A percentile compares a stretch with the other conserved stretches of the same genome.
Conservation (phyloP, 92 coral and sea anemone genomes). For the Nematostella vectensis region DNA sequence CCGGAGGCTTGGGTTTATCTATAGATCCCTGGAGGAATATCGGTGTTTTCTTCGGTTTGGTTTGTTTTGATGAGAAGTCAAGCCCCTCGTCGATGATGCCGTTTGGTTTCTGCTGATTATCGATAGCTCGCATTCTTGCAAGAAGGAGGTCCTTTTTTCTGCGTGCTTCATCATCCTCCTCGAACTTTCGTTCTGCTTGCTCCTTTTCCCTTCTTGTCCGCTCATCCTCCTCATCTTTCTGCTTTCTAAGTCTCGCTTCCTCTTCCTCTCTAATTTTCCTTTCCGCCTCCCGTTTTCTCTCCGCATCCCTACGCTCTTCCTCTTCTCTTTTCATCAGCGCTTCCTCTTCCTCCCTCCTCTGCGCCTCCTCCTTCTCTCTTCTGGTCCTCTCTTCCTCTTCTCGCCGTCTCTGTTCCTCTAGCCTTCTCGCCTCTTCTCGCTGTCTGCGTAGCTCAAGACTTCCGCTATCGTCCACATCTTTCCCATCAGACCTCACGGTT, state of each 20-base stretch:
- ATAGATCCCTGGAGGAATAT: slow-evolving; percentile 55
- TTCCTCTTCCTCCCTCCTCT: slow-evolving; percentile 30
- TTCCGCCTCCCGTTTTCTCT: slow-evolving; percentile 41
- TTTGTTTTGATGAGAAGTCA: slow-evolving; percentile 12
- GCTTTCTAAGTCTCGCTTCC: slow-evolving; percentile 19
- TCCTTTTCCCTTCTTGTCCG: slow-evolving; percentile 29
- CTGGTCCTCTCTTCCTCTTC: slow-evolving; percentile 30
- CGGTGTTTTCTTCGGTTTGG: slow-evolving; percentile 63
- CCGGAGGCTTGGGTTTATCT: slow-evolving; percentile 21
- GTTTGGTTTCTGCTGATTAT: slow-evolving; percentile 28
- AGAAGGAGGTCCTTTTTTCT: slow-evolving; percentile 80
- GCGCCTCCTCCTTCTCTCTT: slow-evolving; percentile 25
- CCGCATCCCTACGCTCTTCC: slow-evolving; percentile 21
- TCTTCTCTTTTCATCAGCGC: slow-evolving; percentile 29
- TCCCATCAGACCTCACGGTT: slow-evolving; percentile 5
- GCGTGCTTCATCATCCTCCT: slow-evolving; percentile 69
- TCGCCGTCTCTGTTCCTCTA: slow-evolving; percentile 11
- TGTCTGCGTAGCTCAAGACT: slow-evolving; percentile 2
- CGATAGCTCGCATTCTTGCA: slow-evolving; percentile 72
- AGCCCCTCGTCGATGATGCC: slow-evolving; percentile 21
- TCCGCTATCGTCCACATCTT: slow-evolving; percentile 7
- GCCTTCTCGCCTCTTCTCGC: slow-evolving; percentile 11
- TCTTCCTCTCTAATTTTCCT: slow-evolving; percentile 35
- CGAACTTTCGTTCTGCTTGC: slow-evolving; percentile 37
- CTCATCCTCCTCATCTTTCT: slow-evolving; percentile 40